A percentile compares a stretch with the other conserved stretches of the same genome.
phyloP scores from a whole-genome alignment of 2,113 vertebrate species.

The Chaenocephalus aceratus region DNA sequence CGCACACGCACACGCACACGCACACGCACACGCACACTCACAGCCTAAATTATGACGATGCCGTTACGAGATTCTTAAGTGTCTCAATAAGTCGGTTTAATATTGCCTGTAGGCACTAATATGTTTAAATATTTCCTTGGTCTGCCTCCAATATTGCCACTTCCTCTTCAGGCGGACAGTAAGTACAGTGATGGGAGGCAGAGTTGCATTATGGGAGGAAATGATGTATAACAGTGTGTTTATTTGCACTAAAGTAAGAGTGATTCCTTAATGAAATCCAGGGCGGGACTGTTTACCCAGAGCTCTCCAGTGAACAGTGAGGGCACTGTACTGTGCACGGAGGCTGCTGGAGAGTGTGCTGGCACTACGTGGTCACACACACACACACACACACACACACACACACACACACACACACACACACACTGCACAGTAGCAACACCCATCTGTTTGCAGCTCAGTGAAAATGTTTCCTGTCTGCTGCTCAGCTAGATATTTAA shows the following conservation, averaged over 20 bases:
- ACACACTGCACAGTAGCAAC: constrained; percentile 17
- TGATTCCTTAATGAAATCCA: constrained; percentile 74
- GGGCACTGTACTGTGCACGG: constrained; percentile 56
- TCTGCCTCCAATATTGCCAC: constrained; percentile 13
- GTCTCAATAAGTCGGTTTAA: not conserved
- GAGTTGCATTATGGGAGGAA: constrained; percentile 51
- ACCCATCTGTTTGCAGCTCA: constrained; percentile 22
- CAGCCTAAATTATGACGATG: not conserved
- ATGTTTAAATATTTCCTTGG: constrained; percentile 11
- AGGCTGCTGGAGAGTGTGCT: constrained; percentile 42
- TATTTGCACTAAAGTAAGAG: constrained; percentile 61
- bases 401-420: constrained; percentile 33
- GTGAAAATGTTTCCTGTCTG: constrained; percentile 12
- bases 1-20: not conserved
- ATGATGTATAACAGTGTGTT: constrained; percentile 51
- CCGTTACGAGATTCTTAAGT: not conserved
- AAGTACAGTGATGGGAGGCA: constrained; percentile 30
- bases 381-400: too few species aligned
- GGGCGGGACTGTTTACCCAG: constrained; percentile 77
- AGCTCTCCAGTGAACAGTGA: constrained; percentile 68
- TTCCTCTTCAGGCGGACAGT: constrained; percentile 45
- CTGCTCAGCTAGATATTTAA: constrained; percentile 3
- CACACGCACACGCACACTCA: constrained; percentile 7
- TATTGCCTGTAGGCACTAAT: not conserved
- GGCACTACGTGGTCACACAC: constrained; percentile 42